Percentiles rank a stretch among this genome's conserved stretches.
phyloP scores from a whole-genome alignment of 2,113 vertebrate species.

The Haemorhous mexicanus region DNA sequence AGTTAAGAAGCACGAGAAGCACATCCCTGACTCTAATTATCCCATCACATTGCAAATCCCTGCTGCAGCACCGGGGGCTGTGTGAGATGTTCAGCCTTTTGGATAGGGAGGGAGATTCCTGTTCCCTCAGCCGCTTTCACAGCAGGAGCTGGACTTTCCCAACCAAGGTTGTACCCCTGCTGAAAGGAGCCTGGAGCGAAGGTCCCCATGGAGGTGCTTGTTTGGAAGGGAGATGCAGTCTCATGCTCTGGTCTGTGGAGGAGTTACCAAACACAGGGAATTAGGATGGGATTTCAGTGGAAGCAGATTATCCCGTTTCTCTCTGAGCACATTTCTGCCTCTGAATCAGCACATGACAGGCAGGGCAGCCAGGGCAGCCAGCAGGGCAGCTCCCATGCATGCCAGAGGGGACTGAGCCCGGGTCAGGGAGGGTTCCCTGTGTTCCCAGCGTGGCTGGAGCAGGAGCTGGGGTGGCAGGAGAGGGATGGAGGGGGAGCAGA shows the following conservation, averaged over 20 bases:
- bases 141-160: neutral
- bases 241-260: neutral
- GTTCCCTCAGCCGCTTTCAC: neutral
- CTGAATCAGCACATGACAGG: neutral
- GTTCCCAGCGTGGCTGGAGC: neutral
- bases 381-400: neutral
- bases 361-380: neutral
- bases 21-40: neutral
- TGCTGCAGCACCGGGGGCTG: neutral
- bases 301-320: neutral
- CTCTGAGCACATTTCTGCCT: neutral
- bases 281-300: slow-evolving; percentile 14
- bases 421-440: neutral
- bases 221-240: neutral
- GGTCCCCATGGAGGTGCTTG: neutral
- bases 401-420: neutral
- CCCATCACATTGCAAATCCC: neutral
- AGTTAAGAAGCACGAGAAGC: neutral
- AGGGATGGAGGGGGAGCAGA: neutral
- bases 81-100: neutral
- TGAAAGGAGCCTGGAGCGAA: neutral
- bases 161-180: neutral
- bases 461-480: neutral
- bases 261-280: neutral
- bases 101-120: neutral